These are phyloP conservation scores for Apostichopus californicus DNA, from an alignment of 35 echinoderm and acorn worm genomes.

Conservation along the genomic window DNA sequence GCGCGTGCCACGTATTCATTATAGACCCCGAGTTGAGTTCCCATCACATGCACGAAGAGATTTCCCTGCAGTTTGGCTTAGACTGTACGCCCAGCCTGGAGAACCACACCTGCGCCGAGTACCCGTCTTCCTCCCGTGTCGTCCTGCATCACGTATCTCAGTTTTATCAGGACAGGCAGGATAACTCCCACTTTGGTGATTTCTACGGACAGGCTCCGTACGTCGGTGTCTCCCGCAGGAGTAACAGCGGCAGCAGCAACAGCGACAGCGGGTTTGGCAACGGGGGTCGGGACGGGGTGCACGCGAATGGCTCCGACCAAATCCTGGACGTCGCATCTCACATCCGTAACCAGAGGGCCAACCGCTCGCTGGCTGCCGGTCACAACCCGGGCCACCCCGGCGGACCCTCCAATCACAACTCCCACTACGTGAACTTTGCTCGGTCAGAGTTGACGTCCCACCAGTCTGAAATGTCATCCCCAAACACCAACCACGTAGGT, in stretches of 20 bases:
- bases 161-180: conserved; percentile 64
- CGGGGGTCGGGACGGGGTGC: conserved; percentile 62
- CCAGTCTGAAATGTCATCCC: conserved; percentile 54
- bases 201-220: conserved; percentile 80
- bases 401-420: conserved; percentile 9
- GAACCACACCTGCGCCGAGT: conserved; percentile 81
- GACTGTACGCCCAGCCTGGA: conserved; percentile 67
- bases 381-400: background rate
- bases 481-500: background rate
- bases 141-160: conserved; percentile 74
- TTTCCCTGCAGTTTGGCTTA: conserved; percentile 79
- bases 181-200: conserved; percentile 71
- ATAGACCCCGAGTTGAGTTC: conserved; percentile 83
- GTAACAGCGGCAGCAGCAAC: conserved; percentile 97
- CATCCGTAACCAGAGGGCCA: conserved; percentile 71
- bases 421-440: conserved; percentile 15
- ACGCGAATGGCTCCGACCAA: conserved; percentile 47
- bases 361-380: background rate
- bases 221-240: conserved; percentile 55
- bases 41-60: conserved; percentile 82
- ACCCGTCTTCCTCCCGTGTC: conserved; percentile 75
- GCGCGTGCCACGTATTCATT: conserved; percentile 96
- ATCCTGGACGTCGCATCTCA: conserved; percentile 87
- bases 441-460: conserved; percentile 50
- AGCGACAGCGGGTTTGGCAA: conserved; percentile 99